A percentile compares a stretch with the other conserved stretches of the same genome.
Conservation (phyloP, 2,888 invertebrate species). For the Tenodera sinensis region DNA sequence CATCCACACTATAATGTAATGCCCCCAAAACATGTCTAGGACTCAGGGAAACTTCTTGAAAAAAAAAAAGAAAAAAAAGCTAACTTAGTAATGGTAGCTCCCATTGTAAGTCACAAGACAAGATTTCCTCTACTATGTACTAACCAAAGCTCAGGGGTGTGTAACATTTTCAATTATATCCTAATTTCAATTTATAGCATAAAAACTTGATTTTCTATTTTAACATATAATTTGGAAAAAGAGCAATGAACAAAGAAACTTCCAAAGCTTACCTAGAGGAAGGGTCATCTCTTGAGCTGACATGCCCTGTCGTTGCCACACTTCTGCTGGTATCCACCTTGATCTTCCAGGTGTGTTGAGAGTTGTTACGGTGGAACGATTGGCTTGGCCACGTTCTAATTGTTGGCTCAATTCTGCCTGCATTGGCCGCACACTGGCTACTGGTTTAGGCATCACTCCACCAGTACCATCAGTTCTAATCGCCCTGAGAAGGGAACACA, state of each 20-base stretch:
- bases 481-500: conserved; percentile 29
- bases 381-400: conserved; percentile 23
- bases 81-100: too few species aligned
- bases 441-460: conserved; percentile 50
- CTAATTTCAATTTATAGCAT: too few species aligned
- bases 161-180: too few species aligned
- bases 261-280: conserved; percentile 61
- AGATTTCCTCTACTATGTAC: too few species aligned
- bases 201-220: too few species aligned
- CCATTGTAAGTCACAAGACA: too few species aligned
- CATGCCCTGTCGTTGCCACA: conserved; percentile 91
- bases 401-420: conserved; percentile 54
- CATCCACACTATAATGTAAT: too few species aligned
- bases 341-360: conserved; percentile 36
- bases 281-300: conserved; percentile 92
- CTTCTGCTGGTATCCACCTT: conserved; percentile 84
- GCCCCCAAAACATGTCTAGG: too few species aligned
- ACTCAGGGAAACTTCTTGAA: too few species aligned
- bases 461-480: conserved; percentile 34
- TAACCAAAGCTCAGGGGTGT: too few species aligned
- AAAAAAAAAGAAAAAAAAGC: too few species aligned
- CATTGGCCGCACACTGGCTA: conserved; percentile 74
- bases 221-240: too few species aligned
- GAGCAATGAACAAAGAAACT: background rate
- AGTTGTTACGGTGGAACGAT: conserved; percentile 20